phyloP scores from a whole-genome alignment of 1,140 invertebrate species.

The Caenorhabditis briggsae region DNA sequence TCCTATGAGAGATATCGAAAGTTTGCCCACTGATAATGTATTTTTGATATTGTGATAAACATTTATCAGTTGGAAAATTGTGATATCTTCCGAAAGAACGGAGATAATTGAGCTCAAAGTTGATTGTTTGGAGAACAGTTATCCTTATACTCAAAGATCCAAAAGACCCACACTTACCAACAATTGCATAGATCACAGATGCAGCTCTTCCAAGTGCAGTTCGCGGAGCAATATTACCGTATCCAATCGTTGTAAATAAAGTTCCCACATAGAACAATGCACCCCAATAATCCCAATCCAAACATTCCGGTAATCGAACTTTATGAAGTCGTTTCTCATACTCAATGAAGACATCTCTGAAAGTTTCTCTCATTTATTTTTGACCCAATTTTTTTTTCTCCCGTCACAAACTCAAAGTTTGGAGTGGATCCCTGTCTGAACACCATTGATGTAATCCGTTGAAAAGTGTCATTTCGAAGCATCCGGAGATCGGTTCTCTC shows the following conservation, averaged over 20 bases:
- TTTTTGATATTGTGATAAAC: too few relatives aligned
- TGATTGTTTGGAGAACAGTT: too few relatives aligned
- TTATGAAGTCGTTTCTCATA: conserved; percentile 72
- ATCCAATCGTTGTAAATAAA: conserved; percentile 92
- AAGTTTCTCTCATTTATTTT: not conserved
- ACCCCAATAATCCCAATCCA: conserved; percentile 89
- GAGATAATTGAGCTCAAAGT: too few relatives aligned
- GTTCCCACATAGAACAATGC: conserved; percentile 91
- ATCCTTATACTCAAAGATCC: not conserved
- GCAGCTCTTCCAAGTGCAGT: conserved; percentile 87
- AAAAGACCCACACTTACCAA: conserved; percentile 81
- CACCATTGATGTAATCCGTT: conserved; percentile 42
- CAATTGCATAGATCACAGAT: conserved; percentile 92
- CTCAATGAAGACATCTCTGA: conserved; percentile 71
- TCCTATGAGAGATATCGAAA: too few relatives aligned
- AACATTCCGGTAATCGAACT: conserved; percentile 70
- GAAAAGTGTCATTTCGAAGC: conserved; percentile 62
- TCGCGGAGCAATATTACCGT: conserved; percentile 91
- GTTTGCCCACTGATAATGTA: too few relatives aligned
- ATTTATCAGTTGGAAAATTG: too few relatives aligned
- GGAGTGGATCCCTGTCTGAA: not conserved
- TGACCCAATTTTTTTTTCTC: not conserved
- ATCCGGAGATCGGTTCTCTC: conserved; percentile 59
- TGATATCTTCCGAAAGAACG: too few relatives aligned
- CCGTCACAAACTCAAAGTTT: conserved; percentile 6